Percentiles rank a stretch among this genome's conserved stretches.
These are phyloP conservation scores for Mamestra brassicae DNA, from an alignment of 2,888 invertebrate genomes.

Conservation along the genomic window DNA sequence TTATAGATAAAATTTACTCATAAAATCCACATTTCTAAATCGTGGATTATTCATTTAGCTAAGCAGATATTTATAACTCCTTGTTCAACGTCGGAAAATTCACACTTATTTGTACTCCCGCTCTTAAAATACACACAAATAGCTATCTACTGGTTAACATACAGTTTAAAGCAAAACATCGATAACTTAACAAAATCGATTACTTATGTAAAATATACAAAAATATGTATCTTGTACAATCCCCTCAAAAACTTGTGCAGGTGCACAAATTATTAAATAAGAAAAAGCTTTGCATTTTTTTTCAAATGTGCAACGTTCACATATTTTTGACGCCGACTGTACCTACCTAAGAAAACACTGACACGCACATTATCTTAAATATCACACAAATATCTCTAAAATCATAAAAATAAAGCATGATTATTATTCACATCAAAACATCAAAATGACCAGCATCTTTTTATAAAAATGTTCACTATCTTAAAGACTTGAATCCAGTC, in stretches of 20 bases:
- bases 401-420: constrained; percentile 46
- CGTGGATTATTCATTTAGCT: constrained; percentile 50
- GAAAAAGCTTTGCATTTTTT: background rate
- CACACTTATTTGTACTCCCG: constrained; percentile 66
- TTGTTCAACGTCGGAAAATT: constrained; percentile 35
- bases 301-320: constrained; percentile 25
- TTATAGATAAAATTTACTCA: constrained; percentile 32
- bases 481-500: constrained; percentile 8
- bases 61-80: constrained; percentile 49
- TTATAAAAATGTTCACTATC: constrained; percentile 47
- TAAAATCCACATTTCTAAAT: constrained; percentile 49
- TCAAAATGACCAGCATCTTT: constrained; percentile 76
- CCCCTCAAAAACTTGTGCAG: constrained; percentile 41
- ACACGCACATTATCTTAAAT: constrained; percentile 51
- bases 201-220: constrained; percentile 61
- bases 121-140: constrained; percentile 63
- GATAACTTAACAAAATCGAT: constrained; percentile 46
- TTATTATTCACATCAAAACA: constrained; percentile 48
- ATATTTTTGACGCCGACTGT: constrained; percentile 52
- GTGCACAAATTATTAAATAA: constrained; percentile 1
- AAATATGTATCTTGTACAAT: constrained; percentile 60
- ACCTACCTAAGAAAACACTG: constrained; percentile 56
- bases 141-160: constrained; percentile 62
- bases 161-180: constrained; percentile 63
- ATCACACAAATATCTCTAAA: constrained; percentile 54